phyloP scores from a whole-genome alignment of 35 echinoderm and acorn worm species.

The Stichopus chloronotus region DNA sequence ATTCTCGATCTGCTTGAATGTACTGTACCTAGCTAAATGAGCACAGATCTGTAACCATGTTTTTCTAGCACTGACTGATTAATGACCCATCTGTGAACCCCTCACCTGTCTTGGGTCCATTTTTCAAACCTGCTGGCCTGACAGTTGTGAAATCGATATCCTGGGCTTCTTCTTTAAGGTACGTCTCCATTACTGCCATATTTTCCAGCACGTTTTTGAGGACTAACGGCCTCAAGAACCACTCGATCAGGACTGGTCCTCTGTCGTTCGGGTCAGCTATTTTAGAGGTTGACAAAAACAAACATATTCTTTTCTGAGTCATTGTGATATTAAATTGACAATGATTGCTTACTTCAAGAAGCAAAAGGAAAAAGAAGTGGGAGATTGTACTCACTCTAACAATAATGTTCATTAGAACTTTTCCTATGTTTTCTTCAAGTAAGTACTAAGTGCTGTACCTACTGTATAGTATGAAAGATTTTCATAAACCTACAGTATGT shows the following conservation, averaged over 20 bases:
- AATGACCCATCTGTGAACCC: no score
- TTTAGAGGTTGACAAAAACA: background rate
- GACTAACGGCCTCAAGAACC: slow-evolving; percentile 73
- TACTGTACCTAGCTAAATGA: no score
- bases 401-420: no score
- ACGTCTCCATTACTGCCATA: slow-evolving; percentile 79
- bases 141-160: slow-evolving; percentile 80
- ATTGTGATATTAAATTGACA: background rate
- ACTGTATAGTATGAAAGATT: no score
- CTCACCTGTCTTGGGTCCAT: slow-evolving; percentile 65
- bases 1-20: no score
- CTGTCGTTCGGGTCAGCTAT: slow-evolving; percentile 69
- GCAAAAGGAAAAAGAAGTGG: background rate
- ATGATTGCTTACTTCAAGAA: no score
- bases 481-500: no score
- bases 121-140: slow-evolving; percentile 70
- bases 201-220: slow-evolving; percentile 60
- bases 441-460: no score
- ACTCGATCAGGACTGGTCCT: slow-evolving; percentile 46
- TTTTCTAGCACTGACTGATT: no score
- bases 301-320: background rate
- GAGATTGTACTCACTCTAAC: no score
- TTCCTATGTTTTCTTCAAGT: no score
- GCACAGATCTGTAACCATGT: no score
- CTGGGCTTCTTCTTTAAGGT: slow-evolving; percentile 66